These are phyloP conservation scores for Hemicordylus capensis DNA, from an alignment of 2,113 vertebrate genomes.

Conservation along the genomic window DNA sequence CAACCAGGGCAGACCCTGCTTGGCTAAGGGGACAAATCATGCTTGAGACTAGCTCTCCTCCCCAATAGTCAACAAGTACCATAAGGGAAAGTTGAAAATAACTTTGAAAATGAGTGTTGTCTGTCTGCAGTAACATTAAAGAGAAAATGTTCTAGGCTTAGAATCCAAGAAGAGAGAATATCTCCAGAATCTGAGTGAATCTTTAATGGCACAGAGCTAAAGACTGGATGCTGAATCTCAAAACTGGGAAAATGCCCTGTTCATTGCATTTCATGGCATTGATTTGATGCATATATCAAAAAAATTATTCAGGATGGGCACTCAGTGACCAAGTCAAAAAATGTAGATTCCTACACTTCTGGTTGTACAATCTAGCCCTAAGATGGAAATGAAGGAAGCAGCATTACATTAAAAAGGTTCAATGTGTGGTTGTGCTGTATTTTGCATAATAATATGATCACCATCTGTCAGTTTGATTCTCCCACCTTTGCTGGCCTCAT, in stretches of 20 bases:
- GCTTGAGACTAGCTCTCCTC: no score
- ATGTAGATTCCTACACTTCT: neutral
- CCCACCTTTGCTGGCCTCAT: neutral
- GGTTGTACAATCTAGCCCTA: neutral
- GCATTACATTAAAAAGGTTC: neutral
- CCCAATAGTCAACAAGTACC: no score
- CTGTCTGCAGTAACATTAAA: neutral
- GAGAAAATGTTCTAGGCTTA: neutral
- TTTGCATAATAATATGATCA: neutral
- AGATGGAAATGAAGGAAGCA: neutral
- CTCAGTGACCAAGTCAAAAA: slow-evolving; percentile 8
- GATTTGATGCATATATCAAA: neutral
- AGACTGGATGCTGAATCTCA: slow-evolving; percentile 20
- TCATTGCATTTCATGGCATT: slow-evolving; percentile 1
- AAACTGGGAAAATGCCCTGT: slow-evolving; percentile 33
- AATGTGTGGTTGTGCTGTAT: neutral
- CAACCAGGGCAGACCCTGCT: no score
- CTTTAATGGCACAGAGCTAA: neutral
- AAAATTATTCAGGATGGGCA: slow-evolving; percentile 43
- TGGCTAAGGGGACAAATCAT: no score
- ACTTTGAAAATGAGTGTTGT: fast-evolving
- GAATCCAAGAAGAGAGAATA: neutral
- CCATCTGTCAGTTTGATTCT: neutral
- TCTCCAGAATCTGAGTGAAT: neutral
- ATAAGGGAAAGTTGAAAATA: no score